Conservation (phyloP, 2,113 vertebrate species). For the Euleptes europaea region DNA sequence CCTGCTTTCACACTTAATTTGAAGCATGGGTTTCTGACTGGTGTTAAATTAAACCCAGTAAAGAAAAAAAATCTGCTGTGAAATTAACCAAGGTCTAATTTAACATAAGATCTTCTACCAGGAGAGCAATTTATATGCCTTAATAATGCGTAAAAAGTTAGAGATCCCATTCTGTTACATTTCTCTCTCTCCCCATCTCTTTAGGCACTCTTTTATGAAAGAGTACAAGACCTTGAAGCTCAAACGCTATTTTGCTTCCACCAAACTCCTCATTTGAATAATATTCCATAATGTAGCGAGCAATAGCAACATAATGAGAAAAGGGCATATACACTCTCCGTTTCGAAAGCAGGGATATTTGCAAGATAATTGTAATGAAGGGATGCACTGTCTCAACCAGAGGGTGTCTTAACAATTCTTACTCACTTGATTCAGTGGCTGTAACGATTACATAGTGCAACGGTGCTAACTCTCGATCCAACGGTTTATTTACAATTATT, state of each 20-base stretch:
- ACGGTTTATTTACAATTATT: constrained; percentile 73
- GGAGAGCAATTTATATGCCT: constrained; percentile 39
- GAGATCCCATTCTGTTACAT: constrained; percentile 26
- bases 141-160: constrained; percentile 21
- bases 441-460: constrained; percentile 91
- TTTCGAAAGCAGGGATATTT: constrained; percentile 34
- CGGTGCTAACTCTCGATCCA: constrained; percentile 85
- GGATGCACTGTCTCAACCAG: constrained; percentile 18
- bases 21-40: constrained; percentile 44
- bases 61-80: constrained; percentile 56
- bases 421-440: constrained; percentile 90
- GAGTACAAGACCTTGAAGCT: constrained; percentile 44
- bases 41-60: constrained; percentile 64
- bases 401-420: neutral
- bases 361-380: constrained; percentile 41
- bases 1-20: constrained; percentile 52
- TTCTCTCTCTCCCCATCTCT: constrained; percentile 1
- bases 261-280: constrained; percentile 56
- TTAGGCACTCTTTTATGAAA: constrained; percentile 54
- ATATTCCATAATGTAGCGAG: constrained; percentile 36
- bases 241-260: constrained; percentile 33
- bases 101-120: constrained; percentile 52
- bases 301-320: constrained; percentile 41
- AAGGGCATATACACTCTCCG: constrained; percentile 20
- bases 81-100: constrained; percentile 54